Conservation (phyloP, 92 coral and sea anemone genomes). For the Heteractis magnifica region DNA sequence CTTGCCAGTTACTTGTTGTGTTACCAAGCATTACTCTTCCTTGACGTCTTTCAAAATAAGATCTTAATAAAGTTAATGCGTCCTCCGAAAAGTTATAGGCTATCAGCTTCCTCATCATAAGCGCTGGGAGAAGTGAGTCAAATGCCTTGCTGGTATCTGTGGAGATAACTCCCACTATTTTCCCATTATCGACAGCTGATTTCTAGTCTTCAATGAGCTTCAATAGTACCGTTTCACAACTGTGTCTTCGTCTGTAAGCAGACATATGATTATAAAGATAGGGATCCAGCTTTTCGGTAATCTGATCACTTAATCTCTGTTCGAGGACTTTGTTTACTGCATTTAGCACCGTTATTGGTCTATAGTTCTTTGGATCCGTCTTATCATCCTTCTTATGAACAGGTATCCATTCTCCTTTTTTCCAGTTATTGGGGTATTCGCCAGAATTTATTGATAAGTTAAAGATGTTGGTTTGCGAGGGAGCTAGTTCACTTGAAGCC, state of each 20-base stretch:
- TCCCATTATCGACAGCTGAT: conserved; percentile 36
- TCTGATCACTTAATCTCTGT: conserved; percentile 32
- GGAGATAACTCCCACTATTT: conserved; percentile 40
- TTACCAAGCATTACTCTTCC: conserved; percentile 36
- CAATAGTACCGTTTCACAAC: conserved; percentile 52
- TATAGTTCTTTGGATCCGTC: conserved; percentile 39
- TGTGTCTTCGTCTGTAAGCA: conserved; percentile 50
- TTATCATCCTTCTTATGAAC: conserved; percentile 52
- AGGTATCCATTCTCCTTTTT: conserved; percentile 67
- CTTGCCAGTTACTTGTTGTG: conserved; percentile 31
- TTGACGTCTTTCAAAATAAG: conserved; percentile 35
- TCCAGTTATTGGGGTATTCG: conserved; percentile 50
- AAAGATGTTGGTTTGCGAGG: conserved; percentile 39
- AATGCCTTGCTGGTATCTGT: conserved; percentile 52
- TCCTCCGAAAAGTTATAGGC: conserved; percentile 44
- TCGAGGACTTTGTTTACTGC: conserved; percentile 49
- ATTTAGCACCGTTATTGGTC: conserved; percentile 46
- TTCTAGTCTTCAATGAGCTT: conserved; percentile 51
- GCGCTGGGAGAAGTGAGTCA: conserved; percentile 46
- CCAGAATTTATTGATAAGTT: conserved; percentile 27
- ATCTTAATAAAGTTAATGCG: conserved; percentile 41
- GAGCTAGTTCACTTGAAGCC: conserved; percentile 43
- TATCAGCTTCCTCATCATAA: conserved; percentile 36
- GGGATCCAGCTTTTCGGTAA: conserved; percentile 36
- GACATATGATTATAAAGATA: conserved; percentile 40